Base-by-base conservation (phyloP, 1,140 invertebrate genomes). In the Drosophila tsacasi region DNA sequence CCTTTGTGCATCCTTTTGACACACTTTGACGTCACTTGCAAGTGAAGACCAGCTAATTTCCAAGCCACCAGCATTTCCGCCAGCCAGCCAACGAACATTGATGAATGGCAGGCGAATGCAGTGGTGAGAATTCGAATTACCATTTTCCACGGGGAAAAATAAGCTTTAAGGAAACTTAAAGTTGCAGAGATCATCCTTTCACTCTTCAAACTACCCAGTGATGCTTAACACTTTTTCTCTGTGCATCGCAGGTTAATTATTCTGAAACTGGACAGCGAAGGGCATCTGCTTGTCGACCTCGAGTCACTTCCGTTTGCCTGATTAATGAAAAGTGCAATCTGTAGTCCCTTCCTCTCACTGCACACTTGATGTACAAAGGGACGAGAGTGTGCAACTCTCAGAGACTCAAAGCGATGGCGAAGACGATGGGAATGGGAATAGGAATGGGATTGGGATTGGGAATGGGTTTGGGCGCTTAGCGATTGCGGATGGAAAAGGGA, bases 311-410 rank as follows among this genome's bases (percentile, higher is more conserved):
- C 66, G 25, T 62, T 74, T 68, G 71, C 69, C 72, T 84, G 77
- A 78, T 89, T 90, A 89, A 89, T 89, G 85, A 89, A 90, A 89
- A 90, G 85, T 84, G 85, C 85, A 89, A 81, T 76, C 79, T 81
- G 47, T 67, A 66, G 71, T 55, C 63, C 21, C 49, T 40, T 55
- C 32, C 50, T 49, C 32, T 66, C 52, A 32, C 59, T 55, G 63
- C 54, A 49, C 72, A 83, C 76, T 77, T 80, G 73, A 77, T 72
- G 79, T 64, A 62, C 81, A 83, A 83, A 77, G 76, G 15, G 27
- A 23, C 40, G 13, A 61, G 75, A 76, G 79, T 84, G 81, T 84
- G 81, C 81, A 83, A 80, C 76, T 76, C 64, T 50, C 35, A 21
- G 40, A 37, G 47, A 46, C 74, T 81, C 83, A 82, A 85, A 82